Percentiles rank a stretch among this genome's conserved stretches.
These are phyloP conservation scores for Sylvietta virens DNA, from an alignment of 2,113 vertebrate species.

Conservation along the genomic window DNA sequence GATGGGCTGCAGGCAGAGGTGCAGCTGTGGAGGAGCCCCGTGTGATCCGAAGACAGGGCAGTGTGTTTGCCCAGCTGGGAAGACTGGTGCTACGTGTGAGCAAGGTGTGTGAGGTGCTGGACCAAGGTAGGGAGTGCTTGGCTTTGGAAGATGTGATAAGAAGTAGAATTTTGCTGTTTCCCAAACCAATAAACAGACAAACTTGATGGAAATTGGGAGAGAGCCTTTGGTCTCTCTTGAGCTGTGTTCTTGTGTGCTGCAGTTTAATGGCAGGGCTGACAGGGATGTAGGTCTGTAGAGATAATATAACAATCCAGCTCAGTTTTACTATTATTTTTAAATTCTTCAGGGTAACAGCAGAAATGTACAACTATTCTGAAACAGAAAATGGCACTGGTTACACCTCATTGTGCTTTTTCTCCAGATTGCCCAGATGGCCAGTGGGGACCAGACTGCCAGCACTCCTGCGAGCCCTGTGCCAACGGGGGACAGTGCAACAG, in stretches of 20 bases:
- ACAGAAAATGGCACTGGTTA: neutral
- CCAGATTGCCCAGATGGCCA: conserved; percentile 68
- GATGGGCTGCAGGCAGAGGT: conserved; percentile 54
- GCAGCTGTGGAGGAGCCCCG: conserved; percentile 44
- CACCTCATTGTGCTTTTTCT: neutral
- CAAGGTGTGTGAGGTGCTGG: neutral
- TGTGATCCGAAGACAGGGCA: conserved; percentile 63
- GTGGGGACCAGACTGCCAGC: conserved; percentile 72
- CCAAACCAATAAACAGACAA: neutral
- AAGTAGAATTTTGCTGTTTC: neutral
- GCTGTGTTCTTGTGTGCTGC: neutral
- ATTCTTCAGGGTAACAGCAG: neutral
- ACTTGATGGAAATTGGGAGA: neutral
- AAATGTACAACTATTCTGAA: neutral
- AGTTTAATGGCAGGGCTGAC: neutral
- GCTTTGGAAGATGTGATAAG: neutral
- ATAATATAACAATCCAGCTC: neutral
- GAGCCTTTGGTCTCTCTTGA: neutral
- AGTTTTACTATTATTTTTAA: neutral
- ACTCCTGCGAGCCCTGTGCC: conserved; percentile 60
- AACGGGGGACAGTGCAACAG: conserved; percentile 69
- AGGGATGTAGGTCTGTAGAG: neutral
- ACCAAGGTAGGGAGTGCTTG: neutral
- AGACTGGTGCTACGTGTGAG: conserved; percentile 61
- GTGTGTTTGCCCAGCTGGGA: conserved; percentile 73